Conservation (phyloP, 2,888 invertebrate species). For the Podotricha telesiphe region DNA sequence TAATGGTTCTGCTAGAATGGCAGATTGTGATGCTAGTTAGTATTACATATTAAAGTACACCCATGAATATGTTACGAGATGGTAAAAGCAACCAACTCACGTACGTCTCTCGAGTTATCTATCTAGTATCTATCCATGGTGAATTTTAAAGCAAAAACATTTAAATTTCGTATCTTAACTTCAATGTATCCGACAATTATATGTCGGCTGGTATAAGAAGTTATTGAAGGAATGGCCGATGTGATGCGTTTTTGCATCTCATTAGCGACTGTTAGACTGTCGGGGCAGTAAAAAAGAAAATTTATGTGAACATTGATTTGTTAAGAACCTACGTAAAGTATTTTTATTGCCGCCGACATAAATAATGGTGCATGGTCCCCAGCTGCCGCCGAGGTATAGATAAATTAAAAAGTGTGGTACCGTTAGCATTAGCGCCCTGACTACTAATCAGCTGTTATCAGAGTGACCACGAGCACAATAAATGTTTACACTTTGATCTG, state of each 20-base stretch:
- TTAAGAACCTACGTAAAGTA: conserved; percentile 37
- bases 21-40: conserved; percentile 59
- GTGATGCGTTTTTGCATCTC: conserved; percentile 38
- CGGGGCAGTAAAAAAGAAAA: conserved; percentile 46
- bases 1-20: conserved; percentile 48
- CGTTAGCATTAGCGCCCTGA: conserved; percentile 53
- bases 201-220: conserved; percentile 14
- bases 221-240: conserved; percentile 26
- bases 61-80: conserved; percentile 43
- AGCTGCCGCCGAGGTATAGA: conserved; percentile 49
- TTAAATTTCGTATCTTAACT: conserved; percentile 45
- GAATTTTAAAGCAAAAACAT: conserved; percentile 48
- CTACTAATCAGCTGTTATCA: conserved; percentile 62
- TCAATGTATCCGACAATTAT: conserved; percentile 34
- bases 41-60: conserved; percentile 51
- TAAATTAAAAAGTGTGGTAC: conserved; percentile 56
- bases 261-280: conserved; percentile 36
- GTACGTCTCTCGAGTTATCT: conserved; percentile 41
- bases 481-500: conserved; percentile 60
- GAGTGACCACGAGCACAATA: conserved; percentile 45
- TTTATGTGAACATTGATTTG: conserved; percentile 45
- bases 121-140: conserved; percentile 43
- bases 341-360: conserved; percentile 35
- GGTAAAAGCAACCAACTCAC: conserved; percentile 43
- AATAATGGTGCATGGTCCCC: conserved; percentile 19